Percentiles rank a stretch among this genome's conserved stretches.
These are phyloP conservation scores for Callospermophilus lateralis DNA, from an alignment of 2,113 vertebrate species.

Conservation along the genomic window DNA sequence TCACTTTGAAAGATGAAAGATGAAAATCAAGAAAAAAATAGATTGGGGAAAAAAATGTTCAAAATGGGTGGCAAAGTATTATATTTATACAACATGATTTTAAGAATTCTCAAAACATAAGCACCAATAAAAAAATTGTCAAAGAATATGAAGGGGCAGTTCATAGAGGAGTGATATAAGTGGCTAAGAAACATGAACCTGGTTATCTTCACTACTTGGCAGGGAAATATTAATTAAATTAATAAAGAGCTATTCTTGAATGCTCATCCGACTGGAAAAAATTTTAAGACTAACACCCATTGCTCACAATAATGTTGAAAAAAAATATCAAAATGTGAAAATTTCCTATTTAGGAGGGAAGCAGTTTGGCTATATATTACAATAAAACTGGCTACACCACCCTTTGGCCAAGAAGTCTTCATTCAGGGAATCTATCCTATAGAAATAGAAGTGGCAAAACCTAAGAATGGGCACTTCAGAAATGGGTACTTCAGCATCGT, in stretches of 20 bases:
- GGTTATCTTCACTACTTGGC: not conserved
- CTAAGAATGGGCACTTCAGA: not conserved
- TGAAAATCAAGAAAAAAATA: not conserved
- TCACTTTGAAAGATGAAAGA: not conserved
- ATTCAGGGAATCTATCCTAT: not conserved
- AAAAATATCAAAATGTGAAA: not conserved
- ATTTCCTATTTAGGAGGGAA: not conserved
- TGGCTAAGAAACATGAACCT: not conserved
- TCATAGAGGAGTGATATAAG: not conserved
- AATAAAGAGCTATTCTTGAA: not conserved
- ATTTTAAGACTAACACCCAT: not conserved
- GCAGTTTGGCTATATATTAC: not conserved
- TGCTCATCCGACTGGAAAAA: not conserved
- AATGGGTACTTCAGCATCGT: not conserved
- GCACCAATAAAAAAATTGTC: not conserved
- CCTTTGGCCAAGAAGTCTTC: not conserved
- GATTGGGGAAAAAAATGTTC: not conserved
- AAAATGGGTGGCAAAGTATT: not conserved
- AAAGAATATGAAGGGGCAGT: not conserved
- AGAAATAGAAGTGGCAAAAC: not conserved
- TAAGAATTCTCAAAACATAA: slow-evolving; percentile 1
- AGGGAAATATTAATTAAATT: not conserved
- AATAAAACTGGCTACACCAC: not conserved
- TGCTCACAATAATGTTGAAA: not conserved
- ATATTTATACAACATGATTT: not conserved